phyloP scores from a whole-genome alignment of 2,888 invertebrate species.

The Scelioninae gen. 2 region DNA sequence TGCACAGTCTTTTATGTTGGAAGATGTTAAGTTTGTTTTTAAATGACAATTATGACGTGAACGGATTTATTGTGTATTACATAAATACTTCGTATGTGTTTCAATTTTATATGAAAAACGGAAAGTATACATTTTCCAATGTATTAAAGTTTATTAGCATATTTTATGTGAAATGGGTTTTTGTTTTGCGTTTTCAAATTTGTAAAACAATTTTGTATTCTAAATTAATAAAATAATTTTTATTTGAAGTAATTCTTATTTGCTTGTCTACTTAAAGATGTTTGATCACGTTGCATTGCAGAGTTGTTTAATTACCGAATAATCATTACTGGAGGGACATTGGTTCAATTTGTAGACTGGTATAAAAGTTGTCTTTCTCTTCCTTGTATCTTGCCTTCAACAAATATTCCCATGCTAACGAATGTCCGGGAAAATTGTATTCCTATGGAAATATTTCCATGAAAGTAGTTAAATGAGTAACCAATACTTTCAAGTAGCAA shows the following conservation, averaged over 20 bases:
- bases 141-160: conserved; percentile 26
- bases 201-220: conserved; percentile 38
- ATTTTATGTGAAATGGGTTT: conserved; percentile 25
- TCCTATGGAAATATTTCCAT: too few relatives aligned
- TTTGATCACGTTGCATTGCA: too few relatives aligned
- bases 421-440: conserved; percentile 74
- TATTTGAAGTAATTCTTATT: conserved; percentile 2
- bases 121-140: conserved; percentile 23
- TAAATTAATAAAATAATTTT: conserved; percentile 41
- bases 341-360: conserved; percentile 69
- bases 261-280: too few relatives aligned
- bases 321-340: too few relatives aligned
- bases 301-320: too few relatives aligned
- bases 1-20: conserved; percentile 9
- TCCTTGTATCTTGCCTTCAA: conserved; percentile 77
- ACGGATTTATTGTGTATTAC: conserved; percentile 41
- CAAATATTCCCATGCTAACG: conserved; percentile 76
- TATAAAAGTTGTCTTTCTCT: conserved; percentile 76
- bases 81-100: conserved; percentile 47
- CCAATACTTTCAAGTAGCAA: too few relatives aligned
- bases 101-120: conserved; percentile 40
- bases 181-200: conserved; percentile 27
- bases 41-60: conserved; percentile 34
- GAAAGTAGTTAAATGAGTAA: too few relatives aligned
- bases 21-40: conserved; percentile 18